These are phyloP conservation scores for Passer domesticus DNA, from an alignment of 2,113 vertebrate genomes.

Conservation along the genomic window DNA sequence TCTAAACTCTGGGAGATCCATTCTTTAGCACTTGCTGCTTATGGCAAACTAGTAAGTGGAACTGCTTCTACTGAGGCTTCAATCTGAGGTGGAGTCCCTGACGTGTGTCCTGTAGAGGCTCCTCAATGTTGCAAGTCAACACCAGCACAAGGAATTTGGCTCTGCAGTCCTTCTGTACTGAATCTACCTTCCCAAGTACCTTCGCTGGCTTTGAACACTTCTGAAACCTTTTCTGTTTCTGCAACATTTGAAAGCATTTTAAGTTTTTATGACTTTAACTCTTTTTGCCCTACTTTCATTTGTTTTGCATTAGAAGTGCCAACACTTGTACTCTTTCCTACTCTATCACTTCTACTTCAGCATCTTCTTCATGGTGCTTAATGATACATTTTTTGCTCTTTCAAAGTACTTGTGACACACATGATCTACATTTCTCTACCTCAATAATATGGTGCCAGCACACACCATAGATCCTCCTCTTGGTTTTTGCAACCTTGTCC, in stretches of 20 bases:
- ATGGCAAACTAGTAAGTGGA: background rate
- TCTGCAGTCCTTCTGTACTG: background rate
- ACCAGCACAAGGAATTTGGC: background rate
- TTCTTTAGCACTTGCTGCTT: background rate
- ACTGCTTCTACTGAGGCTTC: background rate
- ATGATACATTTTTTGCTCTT: background rate
- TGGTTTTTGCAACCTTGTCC: background rate
- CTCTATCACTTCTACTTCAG: background rate
- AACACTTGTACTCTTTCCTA: background rate
- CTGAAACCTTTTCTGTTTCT: background rate
- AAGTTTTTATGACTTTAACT: background rate
- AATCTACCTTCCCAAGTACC: background rate
- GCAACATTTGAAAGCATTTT: background rate
- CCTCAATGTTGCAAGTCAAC: accelerated
- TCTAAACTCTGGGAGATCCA: background rate
- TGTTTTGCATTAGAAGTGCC: background rate
- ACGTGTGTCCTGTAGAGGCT: accelerated
- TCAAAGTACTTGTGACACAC: background rate
- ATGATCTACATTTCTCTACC: background rate
- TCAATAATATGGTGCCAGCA: background rate
- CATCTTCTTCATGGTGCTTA: background rate
- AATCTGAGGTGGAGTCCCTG: accelerated
- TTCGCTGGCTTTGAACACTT: background rate
- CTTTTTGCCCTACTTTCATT: background rate
- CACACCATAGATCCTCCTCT: background rate